These are phyloP conservation scores for Dinothrombium tinctorium DNA, from an alignment of 1,140 invertebrate genomes.

Conservation along the genomic window DNA sequence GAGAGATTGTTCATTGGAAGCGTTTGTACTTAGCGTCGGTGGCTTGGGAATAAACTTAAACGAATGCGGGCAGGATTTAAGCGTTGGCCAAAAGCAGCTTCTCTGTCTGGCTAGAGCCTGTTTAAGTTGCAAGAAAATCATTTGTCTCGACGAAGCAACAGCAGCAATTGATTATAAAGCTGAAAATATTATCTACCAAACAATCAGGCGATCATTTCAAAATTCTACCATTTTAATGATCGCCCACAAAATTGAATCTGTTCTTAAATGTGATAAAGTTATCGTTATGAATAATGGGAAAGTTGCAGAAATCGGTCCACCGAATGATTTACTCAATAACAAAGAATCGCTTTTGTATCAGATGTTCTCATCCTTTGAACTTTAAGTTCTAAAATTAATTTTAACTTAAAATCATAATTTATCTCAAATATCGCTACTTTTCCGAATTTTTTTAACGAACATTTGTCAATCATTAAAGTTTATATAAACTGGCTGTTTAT, in stretches of 20 bases:
- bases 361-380: neutral
- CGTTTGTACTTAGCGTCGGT: conserved; percentile 7
- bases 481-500: too few species aligned
- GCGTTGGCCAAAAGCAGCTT: conserved; percentile 44
- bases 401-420: too few species aligned
- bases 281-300: conserved; percentile 20
- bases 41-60: conserved; percentile 6
- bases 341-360: neutral
- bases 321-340: conserved; percentile 36
- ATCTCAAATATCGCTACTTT: too few species aligned
- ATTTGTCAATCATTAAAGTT: too few species aligned
- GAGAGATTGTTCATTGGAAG: conserved; percentile 15
- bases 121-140: conserved; percentile 34
- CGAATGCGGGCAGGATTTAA: conserved; percentile 32
- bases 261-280: conserved; percentile 17
- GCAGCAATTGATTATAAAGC: conserved; percentile 51
- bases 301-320: conserved; percentile 69
- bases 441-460: too few species aligned
- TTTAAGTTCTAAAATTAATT: too few species aligned
- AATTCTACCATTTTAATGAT: conserved; percentile 18
- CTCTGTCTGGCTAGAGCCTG: conserved; percentile 46
- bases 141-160: conserved; percentile 45
- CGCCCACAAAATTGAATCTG: conserved; percentile 22
- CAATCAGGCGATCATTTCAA: conserved; percentile 15
- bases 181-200: conserved; percentile 21